Evolutionary conservation across 37 sponge, comb jelly and placozoan species (phyloP), one percentile per base, ranked within the genome.

Genomic region (Crambe crambe): DNA sequence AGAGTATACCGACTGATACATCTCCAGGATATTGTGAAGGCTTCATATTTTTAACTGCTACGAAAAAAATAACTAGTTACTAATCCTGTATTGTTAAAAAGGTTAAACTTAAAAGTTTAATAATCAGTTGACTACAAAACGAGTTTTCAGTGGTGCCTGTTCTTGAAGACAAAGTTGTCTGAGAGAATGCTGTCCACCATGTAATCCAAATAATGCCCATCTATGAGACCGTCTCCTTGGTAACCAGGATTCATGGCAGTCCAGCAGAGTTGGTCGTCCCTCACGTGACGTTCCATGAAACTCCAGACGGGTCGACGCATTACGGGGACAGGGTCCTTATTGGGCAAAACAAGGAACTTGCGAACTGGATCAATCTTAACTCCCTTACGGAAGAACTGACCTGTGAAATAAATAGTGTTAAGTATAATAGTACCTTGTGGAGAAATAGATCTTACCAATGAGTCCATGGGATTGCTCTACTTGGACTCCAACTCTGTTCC

Each of bases 361-460:
- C 70, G 58, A 1, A 57, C 56, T 27, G 38, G 35, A 37, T 85
- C 85, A 15, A 85, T 21, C 47, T 59, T 70, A 9, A 77, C 77
- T 25, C 77, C 85, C 10, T 78, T 59, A 32, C 73, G 77, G 85
- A 85, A 78, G 73, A 85, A 85, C 62, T 85, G 85, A 27, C 85
- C 85, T 80, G 58, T n/a, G n/a, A n/a, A n/a, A n/a, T n/a, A n/a
- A n/a, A n/a, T n/a, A n/a, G n/a, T n/a, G n/a, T n/a, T n/a, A n/a
- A n/a, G n/a, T n/a, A n/a, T n/a, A n/a, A n/a, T n/a, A n/a, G n/a
- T n/a, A n/a, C n/a, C n/a, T n/a, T n/a, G n/a, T n/a, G n/a, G n/a
- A n/a, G n/a, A n/a, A n/a, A n/a, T n/a, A n/a, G n/a, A n/a, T n/a
- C 80, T 80, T 34, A 80, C 80, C 80, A 36, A 80, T 69, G 8